Conservation (phyloP, 1,140 invertebrate genomes). For the Lepidostoma basale region DNA sequence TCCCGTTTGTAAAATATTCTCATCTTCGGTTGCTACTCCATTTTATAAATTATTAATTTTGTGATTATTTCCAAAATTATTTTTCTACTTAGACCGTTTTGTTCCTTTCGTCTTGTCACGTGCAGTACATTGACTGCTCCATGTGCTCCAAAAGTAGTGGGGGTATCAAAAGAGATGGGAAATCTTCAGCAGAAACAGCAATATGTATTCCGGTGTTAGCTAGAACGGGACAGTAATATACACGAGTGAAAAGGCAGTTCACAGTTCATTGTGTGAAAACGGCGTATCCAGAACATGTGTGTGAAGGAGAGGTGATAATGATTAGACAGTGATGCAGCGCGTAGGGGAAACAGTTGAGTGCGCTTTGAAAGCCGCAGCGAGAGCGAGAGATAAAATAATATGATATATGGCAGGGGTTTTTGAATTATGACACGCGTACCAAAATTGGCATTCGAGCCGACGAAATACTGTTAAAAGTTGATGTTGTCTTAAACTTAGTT, state of each 20-base stretch:
- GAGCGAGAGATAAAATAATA: background rate
- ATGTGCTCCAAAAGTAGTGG: background rate
- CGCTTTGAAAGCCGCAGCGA: slow-evolving; percentile 13
- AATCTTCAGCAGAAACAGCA: background rate
- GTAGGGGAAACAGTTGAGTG: slow-evolving; percentile 4
- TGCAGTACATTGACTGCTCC: background rate
- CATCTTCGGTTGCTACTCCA: too few relatives aligned
- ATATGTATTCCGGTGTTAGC: background rate
- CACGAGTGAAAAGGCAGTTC: background rate
- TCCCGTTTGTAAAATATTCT: too few relatives aligned
- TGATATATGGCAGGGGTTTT: too few relatives aligned
- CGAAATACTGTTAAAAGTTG: too few relatives aligned
- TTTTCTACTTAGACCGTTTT: background rate
- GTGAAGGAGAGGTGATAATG: background rate
- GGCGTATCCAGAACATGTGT: background rate
- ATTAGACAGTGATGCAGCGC: background rate
- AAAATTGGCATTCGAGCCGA: too few relatives aligned
- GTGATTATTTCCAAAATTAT: too few relatives aligned
- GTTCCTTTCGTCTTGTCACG: background rate
- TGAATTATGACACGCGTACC: too few relatives aligned
- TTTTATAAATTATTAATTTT: too few relatives aligned
- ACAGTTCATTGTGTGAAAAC: slow-evolving; percentile 3
- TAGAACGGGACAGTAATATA: background rate
- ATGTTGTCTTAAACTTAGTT: too few relatives aligned
- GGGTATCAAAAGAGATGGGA: background rate